These are phyloP conservation scores for Drosophila gaucha DNA, from an alignment of 2,888 invertebrate genomes.

Conservation along the genomic window DNA sequence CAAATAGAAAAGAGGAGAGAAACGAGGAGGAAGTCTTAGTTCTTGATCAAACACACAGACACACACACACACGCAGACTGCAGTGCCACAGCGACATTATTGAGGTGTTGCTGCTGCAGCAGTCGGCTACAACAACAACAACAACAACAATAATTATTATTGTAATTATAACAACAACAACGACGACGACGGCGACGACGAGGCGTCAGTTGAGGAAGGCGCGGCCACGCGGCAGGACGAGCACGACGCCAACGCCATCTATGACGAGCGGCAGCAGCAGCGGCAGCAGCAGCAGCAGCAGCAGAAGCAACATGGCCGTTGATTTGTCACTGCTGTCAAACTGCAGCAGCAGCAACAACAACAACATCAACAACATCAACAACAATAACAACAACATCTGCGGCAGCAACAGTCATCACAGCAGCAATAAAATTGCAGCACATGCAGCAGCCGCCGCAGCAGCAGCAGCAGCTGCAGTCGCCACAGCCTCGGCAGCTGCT, in stretches of 20 bases:
- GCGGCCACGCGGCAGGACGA: constrained; percentile 42
- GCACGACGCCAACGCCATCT: constrained; percentile 49
- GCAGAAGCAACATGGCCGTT: constrained; percentile 78
- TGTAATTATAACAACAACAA: background rate
- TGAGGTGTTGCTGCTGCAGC: constrained; percentile 52
- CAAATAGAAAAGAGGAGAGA: background rate
- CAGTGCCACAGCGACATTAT: constrained; percentile 41
- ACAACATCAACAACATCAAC: constrained; percentile 8
- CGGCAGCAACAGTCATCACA: constrained; percentile 43
- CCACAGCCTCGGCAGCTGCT: constrained; percentile 60
- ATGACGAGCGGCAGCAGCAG: constrained; percentile 58
- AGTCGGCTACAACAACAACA: constrained; percentile 5
- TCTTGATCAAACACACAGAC: background rate
- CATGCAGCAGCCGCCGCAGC: constrained; percentile 53
- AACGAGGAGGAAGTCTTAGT: background rate
- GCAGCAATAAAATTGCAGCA: constrained; percentile 40
- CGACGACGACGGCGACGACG: constrained; percentile 27
- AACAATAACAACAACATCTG: constrained; percentile 14
- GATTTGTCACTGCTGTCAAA: constrained; percentile 71
- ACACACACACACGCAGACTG: constrained; percentile 28
- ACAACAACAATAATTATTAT: too few species aligned
- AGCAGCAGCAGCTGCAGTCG: constrained; percentile 29
- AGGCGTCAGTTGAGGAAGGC: constrained; percentile 41
- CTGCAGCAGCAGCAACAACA: constrained; percentile 29
- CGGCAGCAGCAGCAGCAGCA: constrained; percentile 22